phyloP scores from a whole-genome alignment of 2,888 invertebrate genomes.

The Allacma fusca region DNA sequence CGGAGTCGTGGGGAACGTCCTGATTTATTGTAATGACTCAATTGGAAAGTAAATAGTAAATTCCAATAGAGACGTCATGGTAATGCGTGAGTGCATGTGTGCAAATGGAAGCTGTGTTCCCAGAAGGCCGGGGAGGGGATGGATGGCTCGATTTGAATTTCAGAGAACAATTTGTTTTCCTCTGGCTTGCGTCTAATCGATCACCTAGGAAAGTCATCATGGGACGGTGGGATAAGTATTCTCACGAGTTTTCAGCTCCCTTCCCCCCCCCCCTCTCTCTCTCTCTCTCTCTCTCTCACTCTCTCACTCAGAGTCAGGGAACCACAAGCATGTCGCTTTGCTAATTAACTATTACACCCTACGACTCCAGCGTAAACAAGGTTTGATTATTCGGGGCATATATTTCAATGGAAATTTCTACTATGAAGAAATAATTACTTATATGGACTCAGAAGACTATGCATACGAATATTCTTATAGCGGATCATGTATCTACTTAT shows the following conservation, averaged over 20 bases:
- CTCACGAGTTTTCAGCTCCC: background rate
- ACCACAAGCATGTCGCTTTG: constrained; percentile 30
- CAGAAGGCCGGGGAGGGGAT: background rate
- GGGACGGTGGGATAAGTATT: background rate
- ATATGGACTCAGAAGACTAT: no score
- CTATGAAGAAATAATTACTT: background rate
- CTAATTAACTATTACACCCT: constrained; percentile 31
- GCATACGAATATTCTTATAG: no score
- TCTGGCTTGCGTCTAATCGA: constrained; percentile 18
- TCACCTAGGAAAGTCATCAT: constrained; percentile 10
- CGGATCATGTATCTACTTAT: no score
- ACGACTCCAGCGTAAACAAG: constrained; percentile 6
- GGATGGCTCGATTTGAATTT: constrained; percentile 13
- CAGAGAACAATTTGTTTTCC: constrained; percentile 23
- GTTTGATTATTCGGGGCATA: background rate
- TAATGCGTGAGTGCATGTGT: background rate
- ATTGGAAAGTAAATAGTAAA: constrained; percentile 5
- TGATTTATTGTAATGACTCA: background rate
- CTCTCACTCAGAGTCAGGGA: background rate
- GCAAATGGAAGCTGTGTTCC: background rate
- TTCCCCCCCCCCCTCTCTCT: constrained; percentile 5
- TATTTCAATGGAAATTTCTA: background rate
- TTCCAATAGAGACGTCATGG: background rate
- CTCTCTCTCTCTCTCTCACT: constrained; percentile 8
- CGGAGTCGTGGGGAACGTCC: background rate